Evolutionary conservation across 2,888 invertebrate genomes (phyloP).

Genomic region (Standfussiana lucernea): DNA sequence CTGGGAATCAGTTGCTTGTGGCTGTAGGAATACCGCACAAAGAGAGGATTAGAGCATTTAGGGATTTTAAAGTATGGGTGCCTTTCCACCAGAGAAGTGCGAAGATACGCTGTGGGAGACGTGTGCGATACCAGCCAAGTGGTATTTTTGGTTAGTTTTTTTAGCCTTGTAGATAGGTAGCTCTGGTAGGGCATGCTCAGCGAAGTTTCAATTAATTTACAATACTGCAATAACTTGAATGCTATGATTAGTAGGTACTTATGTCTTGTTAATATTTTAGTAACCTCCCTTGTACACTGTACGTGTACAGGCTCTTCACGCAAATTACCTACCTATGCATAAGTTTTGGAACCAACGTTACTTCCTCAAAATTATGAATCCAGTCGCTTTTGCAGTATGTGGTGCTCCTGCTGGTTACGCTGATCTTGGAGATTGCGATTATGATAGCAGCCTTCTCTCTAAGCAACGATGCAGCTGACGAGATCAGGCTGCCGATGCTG

Average conservation of each 20-base stretch:
- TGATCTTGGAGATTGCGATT: slow-evolving; percentile 83
- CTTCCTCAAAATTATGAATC: slow-evolving; percentile 41
- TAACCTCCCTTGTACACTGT: background rate
- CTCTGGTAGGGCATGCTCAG: background rate
- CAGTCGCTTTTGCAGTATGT: slow-evolving; percentile 80
- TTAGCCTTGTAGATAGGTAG: too few species aligned
- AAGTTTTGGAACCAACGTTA: background rate
- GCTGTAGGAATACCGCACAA: too few species aligned
- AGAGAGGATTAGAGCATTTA: too few species aligned
- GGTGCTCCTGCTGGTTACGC: slow-evolving; percentile 74
- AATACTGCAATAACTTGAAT: background rate
- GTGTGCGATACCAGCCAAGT: too few species aligned
- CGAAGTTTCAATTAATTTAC: background rate
- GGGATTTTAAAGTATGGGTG: too few species aligned
- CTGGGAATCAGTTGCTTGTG: too few species aligned
- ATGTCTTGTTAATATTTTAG: background rate
- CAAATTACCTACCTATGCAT: background rate
- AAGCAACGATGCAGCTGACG: slow-evolving; percentile 71
- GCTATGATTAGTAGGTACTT: background rate
- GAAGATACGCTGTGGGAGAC: too few species aligned
- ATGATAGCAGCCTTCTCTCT: slow-evolving; percentile 79
- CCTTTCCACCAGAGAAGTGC: too few species aligned
- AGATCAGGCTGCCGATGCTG: slow-evolving; percentile 80
- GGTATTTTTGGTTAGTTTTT: too few species aligned
- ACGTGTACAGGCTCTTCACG: background rate